Base-by-base conservation (phyloP, 2,888 invertebrate species). In the Palloptera scutellata region DNA sequence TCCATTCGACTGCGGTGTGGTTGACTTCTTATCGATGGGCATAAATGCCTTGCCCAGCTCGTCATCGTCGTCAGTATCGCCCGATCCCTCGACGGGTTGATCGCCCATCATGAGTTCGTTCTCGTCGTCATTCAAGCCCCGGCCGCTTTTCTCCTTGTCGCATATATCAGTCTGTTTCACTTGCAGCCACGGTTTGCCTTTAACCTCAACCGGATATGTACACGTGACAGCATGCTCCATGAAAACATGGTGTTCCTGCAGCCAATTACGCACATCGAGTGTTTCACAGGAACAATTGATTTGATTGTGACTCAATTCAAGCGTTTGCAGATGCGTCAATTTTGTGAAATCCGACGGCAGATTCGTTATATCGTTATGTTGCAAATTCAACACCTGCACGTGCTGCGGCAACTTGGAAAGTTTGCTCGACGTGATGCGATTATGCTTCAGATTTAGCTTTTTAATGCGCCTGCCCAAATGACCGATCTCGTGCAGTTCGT, bases 211-310 rank as follows among this genome's bases (percentile, higher is more conserved):
- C 0, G 91, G 91, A 62, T 85, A 84, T n/a, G 81, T 82, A 82
- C 91, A 91, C 73, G 85, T 82, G 0, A 88, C 86, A 0, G 80
- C 78, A 73, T 84, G 82, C 79, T 89, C 88, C 75, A 89, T 88
- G 64, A 86, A 86, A 17, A 89, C 86, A 68, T 87, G 86, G 68
- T 86, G 86, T 70, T 86, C 81, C 59, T 88, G 79, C 73, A 93
- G 81, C 74, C 86, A 86, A 77, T 92, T 89, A 72, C 91, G 88
- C 59, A 88, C 86, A 71, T 87, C 85, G 67, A 92, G 82, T 67
- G 91, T 91, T 71, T 88, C 87, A 78, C 92, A 93, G 41, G 90
- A 88, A 83, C 93, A 93, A 74, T 89, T 86, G 8, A 93, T 85
- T 48, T 89, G 89, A 80, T 93, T 93, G 55, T 89, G 89, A 61